Conservation (phyloP, 2,113 vertebrate species). For the Bubalus kerabau region DNA sequence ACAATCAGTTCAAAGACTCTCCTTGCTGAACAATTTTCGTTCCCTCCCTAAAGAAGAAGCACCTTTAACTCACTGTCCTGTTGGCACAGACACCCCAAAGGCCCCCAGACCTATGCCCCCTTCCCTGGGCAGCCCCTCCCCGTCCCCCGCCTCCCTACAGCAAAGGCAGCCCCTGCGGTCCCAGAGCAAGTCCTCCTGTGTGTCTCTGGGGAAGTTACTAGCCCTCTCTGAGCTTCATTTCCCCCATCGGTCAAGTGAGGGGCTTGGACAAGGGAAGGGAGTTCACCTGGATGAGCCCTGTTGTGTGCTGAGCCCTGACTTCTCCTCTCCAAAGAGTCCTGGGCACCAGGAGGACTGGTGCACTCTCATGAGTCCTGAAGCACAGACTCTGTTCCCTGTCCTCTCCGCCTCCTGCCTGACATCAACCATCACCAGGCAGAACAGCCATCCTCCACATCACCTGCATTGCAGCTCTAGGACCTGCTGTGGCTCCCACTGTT, state of each 20-base stretch:
- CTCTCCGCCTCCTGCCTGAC: not conserved
- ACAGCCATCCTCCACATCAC: not conserved
- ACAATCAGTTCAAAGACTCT: not conserved
- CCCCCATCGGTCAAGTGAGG: not conserved
- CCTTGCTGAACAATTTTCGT: not conserved
- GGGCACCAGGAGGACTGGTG: too few relatives aligned
- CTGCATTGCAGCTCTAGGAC: not conserved
- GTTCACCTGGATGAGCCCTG: not conserved
- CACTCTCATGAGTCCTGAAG: not conserved
- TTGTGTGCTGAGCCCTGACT: not conserved
- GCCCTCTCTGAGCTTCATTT: not conserved
- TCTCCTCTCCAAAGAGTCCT: not conserved
- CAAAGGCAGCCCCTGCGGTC: not conserved
- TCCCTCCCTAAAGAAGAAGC: not conserved
- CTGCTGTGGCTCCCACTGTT: not conserved
- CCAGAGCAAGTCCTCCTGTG: not conserved
- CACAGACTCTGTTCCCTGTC: not conserved
- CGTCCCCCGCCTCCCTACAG: fast-evolving
- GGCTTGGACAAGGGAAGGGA: not conserved
- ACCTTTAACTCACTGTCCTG: not conserved
- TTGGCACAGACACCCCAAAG: not conserved
- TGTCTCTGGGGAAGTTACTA: not conserved
- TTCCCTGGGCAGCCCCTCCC: fast-evolving
- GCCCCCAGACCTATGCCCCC: not conserved
- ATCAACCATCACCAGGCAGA: not conserved